Evolutionary conservation across 2,888 invertebrate genomes (phyloP).

Genomic region (Spilosoma lubricipeda): DNA sequence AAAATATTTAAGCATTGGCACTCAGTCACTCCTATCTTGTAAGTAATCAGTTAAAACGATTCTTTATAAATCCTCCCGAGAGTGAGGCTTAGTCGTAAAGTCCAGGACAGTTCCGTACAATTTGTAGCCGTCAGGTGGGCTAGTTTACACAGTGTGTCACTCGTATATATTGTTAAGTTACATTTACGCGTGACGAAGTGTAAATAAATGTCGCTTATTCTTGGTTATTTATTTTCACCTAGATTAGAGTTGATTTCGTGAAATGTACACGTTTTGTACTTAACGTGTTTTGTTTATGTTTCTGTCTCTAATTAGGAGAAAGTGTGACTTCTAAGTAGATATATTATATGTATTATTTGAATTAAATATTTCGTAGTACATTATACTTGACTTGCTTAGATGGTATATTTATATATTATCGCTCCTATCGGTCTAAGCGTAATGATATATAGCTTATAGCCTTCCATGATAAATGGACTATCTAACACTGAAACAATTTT

Average conservation of each 20-base stretch:
- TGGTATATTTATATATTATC: too few species aligned
- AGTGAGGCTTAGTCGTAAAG: slow-evolving; percentile 12
- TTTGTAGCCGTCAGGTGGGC: slow-evolving; percentile 25
- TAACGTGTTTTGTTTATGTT: not conserved
- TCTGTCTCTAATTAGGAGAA: not conserved
- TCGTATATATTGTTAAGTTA: slow-evolving; percentile 45
- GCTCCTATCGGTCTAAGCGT: too few species aligned
- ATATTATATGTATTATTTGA: not conserved
- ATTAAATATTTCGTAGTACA: not conserved
- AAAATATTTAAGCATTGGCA: not conserved
- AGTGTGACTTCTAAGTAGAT: too few species aligned
- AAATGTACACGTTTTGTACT: not conserved
- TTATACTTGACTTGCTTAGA: not conserved
- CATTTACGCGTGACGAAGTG: slow-evolving; percentile 28
- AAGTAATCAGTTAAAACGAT: not conserved
- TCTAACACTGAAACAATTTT: too few species aligned
- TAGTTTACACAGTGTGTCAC: slow-evolving; percentile 32
- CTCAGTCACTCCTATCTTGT: not conserved
- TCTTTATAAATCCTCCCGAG: slow-evolving; percentile 1
- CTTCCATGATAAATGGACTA: too few species aligned
- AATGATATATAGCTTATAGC: too few species aligned
- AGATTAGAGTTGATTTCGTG: slow-evolving; percentile 5
- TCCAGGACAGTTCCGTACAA: slow-evolving; percentile 39
- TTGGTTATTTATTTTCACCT: slow-evolving; percentile 1
- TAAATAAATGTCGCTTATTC: not conserved